A percentile compares a stretch with the other conserved stretches of the same genome.
These are phyloP conservation scores for Meloidogyne hapla DNA, from an alignment of 1,140 invertebrate species.

Conservation along the genomic window DNA sequence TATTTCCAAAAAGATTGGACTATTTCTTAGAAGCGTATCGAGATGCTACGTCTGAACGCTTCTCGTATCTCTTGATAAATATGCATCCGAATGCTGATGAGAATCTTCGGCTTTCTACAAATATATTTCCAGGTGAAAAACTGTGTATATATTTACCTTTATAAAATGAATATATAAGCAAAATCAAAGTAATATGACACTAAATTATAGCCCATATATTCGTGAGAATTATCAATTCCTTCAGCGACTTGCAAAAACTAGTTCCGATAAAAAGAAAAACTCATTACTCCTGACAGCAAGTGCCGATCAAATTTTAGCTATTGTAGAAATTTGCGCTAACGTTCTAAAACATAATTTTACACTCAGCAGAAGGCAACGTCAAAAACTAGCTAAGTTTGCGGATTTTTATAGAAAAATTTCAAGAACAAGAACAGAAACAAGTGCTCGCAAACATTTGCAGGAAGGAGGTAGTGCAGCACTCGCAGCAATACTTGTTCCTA, in stretches of 20 bases:
- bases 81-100: constrained; percentile 36
- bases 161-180: too few species aligned
- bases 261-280: too few species aligned
- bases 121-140: constrained; percentile 33
- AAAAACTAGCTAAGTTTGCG: neutral
- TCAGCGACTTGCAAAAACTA: neutral
- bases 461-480: constrained; percentile 10
- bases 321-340: constrained; percentile 37
- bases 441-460: constrained; percentile 28
- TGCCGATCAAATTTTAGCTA: constrained; percentile 27
- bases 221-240: neutral
- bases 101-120: constrained; percentile 19
- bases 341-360: constrained; percentile 22
- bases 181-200: too few species aligned
- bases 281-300: too few species aligned
- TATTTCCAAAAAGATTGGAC: neutral
- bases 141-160: constrained; percentile 8
- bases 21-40: too few species aligned
- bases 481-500: constrained; percentile 10
- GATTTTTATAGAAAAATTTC: constrained; percentile 10
- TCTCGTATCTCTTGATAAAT: neutral
- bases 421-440: constrained; percentile 15
- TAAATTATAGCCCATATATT: neutral
- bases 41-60: too few species aligned
- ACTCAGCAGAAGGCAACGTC: constrained; percentile 11